These are phyloP conservation scores for Leptothorax acervorum DNA, from an alignment of 2,888 invertebrate genomes.

Conservation along the genomic window DNA sequence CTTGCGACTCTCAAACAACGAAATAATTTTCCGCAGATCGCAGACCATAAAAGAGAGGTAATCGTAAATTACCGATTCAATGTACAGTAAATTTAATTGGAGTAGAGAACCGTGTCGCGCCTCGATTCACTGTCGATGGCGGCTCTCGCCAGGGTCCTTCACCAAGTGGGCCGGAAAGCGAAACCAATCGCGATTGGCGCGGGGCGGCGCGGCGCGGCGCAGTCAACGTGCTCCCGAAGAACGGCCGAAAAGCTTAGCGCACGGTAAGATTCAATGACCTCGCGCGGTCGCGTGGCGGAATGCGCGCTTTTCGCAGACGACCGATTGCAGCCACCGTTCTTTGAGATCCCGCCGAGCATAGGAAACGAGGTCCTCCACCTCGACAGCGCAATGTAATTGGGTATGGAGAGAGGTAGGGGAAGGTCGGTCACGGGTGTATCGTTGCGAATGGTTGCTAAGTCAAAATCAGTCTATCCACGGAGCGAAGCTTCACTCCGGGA, in stretches of 20 bases:
- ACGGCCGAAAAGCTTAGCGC: conserved; percentile 33
- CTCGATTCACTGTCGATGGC: conserved; percentile 40
- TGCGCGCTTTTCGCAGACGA: conserved; percentile 45
- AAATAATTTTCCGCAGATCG: neutral
- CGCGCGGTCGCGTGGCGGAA: conserved; percentile 49
- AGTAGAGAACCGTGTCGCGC: conserved; percentile 46
- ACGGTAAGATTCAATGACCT: conserved; percentile 44
- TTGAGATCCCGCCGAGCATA: conserved; percentile 38
- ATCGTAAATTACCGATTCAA: neutral
- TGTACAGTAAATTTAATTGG: conserved; percentile 44
- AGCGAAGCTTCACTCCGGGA: conserved; percentile 52
- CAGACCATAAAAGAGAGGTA: neutral
- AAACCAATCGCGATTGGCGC: conserved; percentile 46
- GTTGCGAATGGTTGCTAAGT: conserved; percentile 68
- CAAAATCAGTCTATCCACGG: conserved; percentile 67
- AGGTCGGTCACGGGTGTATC: conserved; percentile 70
- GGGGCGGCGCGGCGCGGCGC: neutral
- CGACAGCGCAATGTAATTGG: conserved; percentile 20
- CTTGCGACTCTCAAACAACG: neutral
- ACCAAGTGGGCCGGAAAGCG: conserved; percentile 52
- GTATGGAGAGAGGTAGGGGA: conserved; percentile 42
- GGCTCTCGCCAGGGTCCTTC: conserved; percentile 38
- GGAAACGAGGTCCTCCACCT: conserved; percentile 58
- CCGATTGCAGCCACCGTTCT: conserved; percentile 20
- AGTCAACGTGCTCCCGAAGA: conserved; percentile 10